phyloP scores from a whole-genome alignment of 2,797 vertebrate species.

The Decapterus maruadsi region DNA sequence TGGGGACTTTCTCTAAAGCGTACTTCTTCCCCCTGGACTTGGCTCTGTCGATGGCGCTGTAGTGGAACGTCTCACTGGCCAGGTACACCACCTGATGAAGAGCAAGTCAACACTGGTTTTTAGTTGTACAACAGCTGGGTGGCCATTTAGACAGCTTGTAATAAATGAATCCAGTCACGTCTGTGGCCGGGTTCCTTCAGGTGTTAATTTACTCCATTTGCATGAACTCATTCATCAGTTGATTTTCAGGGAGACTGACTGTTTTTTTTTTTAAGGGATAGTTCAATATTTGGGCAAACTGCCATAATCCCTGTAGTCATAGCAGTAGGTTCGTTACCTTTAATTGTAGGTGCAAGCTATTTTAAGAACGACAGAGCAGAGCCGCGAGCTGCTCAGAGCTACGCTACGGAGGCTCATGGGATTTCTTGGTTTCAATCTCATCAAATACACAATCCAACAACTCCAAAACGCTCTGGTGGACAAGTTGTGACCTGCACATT shows the following conservation, averaged over 20 bases:
- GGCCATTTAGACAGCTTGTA: not conserved
- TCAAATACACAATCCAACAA: too few species aligned
- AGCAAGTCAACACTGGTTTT: conserved; percentile 1
- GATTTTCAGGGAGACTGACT: not conserved
- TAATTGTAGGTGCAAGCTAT: too few species aligned
- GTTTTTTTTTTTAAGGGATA: not conserved
- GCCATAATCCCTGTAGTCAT: too few species aligned
- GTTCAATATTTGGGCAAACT: too few species aligned
- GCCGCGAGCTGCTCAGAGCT: too few species aligned
- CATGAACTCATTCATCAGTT: not conserved
- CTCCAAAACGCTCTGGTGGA: too few species aligned
- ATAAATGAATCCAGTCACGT: not conserved
- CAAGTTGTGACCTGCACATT: too few species aligned
- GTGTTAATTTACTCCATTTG: not conserved
- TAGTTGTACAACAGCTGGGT: not conserved
- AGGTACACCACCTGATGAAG: conserved; percentile 92
- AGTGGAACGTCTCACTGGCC: conserved; percentile 97
- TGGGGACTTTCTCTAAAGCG: conserved; percentile 96
- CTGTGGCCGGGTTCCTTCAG: not conserved
- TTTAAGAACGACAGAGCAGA: too few species aligned
- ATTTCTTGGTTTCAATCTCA: too few species aligned
- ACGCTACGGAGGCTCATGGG: too few species aligned
- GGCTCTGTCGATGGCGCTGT: conserved; percentile 95
- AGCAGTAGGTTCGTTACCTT: too few species aligned
- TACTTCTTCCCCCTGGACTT: conserved; percentile 98